These are phyloP conservation scores for Tinea pellionella DNA, from an alignment of 2,888 invertebrate species.

Conservation along the genomic window DNA sequence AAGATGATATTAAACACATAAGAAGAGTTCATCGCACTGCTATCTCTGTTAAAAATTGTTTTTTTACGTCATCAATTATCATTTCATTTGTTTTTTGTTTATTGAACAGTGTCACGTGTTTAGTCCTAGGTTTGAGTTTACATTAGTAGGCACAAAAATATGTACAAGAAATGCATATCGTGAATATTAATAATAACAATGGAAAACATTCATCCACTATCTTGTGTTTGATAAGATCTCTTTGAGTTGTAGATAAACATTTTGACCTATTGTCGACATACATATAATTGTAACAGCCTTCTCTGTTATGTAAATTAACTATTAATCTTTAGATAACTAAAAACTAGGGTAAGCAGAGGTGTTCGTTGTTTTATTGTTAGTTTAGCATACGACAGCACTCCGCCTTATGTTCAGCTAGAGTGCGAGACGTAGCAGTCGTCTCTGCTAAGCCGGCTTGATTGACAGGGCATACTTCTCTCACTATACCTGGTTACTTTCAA, in stretches of 20 bases:
- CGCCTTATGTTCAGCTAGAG: too few species aligned
- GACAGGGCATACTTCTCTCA: too few species aligned
- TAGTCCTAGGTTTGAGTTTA: too few species aligned
- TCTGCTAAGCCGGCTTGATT: too few species aligned
- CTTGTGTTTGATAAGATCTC: background rate
- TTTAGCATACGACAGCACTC: too few species aligned
- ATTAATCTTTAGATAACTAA: too few species aligned
- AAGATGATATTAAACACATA: background rate
- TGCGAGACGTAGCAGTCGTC: too few species aligned
- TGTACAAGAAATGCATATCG: background rate
- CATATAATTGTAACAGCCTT: background rate
- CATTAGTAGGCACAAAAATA: too few species aligned
- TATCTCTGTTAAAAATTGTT: background rate
- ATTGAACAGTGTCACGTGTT: background rate
- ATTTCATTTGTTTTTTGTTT: background rate
- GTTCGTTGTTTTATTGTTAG: too few species aligned
- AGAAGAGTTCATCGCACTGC: background rate
- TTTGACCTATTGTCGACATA: background rate
- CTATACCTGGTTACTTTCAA: too few species aligned
- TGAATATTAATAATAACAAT: background rate
- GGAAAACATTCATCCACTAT: background rate
- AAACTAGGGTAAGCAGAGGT: too few species aligned
- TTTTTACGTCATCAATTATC: background rate
- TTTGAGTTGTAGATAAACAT: background rate
- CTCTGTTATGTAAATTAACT: too few species aligned